Conservation (phyloP, 2,797 vertebrate genomes). For the Podargus strigoides region DNA sequence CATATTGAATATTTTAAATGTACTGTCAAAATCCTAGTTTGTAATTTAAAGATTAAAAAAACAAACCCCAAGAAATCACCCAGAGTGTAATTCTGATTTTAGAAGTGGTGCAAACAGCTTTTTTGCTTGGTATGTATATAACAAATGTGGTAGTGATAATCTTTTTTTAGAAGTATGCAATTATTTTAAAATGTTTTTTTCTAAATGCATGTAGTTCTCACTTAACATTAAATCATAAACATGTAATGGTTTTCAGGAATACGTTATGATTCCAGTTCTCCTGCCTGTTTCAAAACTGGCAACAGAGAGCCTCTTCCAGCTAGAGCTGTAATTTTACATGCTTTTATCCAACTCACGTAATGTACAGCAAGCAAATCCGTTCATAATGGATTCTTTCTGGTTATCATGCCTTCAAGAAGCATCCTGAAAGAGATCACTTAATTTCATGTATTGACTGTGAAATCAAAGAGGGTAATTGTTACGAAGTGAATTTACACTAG, state of each 20-base stretch:
- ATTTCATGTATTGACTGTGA: background rate
- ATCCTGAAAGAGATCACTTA: constrained; percentile 1
- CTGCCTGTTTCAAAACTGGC: background rate
- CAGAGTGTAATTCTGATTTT: background rate
- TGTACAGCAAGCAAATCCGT: background rate
- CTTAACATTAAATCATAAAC: background rate
- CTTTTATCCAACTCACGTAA: background rate
- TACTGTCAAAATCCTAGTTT: background rate
- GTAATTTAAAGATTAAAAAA: background rate
- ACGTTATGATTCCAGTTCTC: background rate
- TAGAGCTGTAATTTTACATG: background rate
- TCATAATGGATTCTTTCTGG: constrained; percentile 43
- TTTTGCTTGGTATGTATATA: background rate
- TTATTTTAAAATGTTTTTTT: background rate
- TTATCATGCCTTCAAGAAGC: background rate
- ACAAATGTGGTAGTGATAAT: background rate
- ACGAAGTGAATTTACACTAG: background rate
- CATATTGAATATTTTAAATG: background rate
- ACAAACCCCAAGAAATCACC: fast-evolving
- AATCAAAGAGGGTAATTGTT: constrained; percentile 21
- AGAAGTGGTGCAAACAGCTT: background rate
- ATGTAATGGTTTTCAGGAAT: background rate
- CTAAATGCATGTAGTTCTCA: background rate
- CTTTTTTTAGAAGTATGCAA: background rate
- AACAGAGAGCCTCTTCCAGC: background rate